A percentile compares a stretch with the other conserved stretches of the same genome.
These are phyloP conservation scores for Planiliza haematocheilus DNA, from an alignment of 2,113 vertebrate species.

Conservation along the genomic window DNA sequence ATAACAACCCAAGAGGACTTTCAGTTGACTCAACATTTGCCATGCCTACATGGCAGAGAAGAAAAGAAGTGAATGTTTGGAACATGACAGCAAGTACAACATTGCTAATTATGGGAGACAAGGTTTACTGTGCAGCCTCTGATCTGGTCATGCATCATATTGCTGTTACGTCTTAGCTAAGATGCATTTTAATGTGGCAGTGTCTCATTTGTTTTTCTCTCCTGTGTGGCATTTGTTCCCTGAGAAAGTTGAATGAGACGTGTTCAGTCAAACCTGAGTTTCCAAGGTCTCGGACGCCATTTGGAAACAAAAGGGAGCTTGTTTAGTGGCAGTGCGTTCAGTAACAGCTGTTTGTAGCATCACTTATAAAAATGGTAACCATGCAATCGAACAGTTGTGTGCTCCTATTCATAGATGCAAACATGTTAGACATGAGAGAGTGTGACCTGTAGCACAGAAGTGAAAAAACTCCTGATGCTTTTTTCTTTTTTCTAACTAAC, in stretches of 20 bases:
- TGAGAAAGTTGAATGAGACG: conserved; percentile 65
- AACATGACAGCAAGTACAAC: conserved; percentile 20
- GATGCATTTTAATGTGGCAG: conserved; percentile 35
- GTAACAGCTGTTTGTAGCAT: conserved; percentile 67
- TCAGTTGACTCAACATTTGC: conserved; percentile 56
- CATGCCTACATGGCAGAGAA: conserved; percentile 28
- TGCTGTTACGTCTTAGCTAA: conserved; percentile 38
- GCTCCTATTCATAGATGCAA: conserved; percentile 56
- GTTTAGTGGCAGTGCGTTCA: conserved; percentile 72
- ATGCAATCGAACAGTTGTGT: conserved; percentile 58
- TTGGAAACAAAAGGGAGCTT: conserved; percentile 45
- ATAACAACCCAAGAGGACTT: conserved; percentile 43
- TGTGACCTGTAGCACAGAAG: conserved; percentile 21
- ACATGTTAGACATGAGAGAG: conserved; percentile 30
- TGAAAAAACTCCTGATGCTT: conserved; percentile 26
- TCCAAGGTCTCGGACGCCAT: conserved; percentile 22
- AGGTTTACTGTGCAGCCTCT: conserved; percentile 34
- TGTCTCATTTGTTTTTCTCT: conserved; percentile 29
- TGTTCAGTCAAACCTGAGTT: conserved; percentile 51
- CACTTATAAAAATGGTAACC: conserved; percentile 59
- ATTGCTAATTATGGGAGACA: conserved; percentile 8
- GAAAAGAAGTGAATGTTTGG: conserved; percentile 37
- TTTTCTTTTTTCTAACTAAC: conserved; percentile 18
- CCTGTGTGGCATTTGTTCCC: conserved; percentile 54
- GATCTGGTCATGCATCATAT: conserved; percentile 43